Percentiles rank a stretch among this genome's conserved stretches.
These are phyloP conservation scores for Xenops minutus DNA, from an alignment of 2,797 vertebrate species.

Conservation along the genomic window DNA sequence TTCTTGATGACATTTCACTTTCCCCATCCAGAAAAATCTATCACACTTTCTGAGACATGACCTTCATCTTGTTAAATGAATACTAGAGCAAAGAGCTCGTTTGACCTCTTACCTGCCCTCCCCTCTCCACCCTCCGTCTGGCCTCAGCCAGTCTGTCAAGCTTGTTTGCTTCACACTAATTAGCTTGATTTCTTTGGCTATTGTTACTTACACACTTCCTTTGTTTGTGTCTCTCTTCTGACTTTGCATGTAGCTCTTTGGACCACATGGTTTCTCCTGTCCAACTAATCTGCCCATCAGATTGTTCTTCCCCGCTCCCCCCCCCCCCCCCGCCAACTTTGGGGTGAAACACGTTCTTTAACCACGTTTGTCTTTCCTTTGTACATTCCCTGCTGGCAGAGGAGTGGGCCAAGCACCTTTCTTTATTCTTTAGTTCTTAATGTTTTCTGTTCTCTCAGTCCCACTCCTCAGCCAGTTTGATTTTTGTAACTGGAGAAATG, in stretches of 20 bases:
- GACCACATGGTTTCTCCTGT: background rate
- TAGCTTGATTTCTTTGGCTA: constrained; percentile 29
- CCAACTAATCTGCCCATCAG: background rate
- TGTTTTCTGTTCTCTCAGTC: background rate
- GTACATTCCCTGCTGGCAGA: background rate
- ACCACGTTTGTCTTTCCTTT: background rate
- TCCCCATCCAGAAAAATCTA: constrained; percentile 60
- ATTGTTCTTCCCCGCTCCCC: background rate
- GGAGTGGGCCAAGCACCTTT: accelerated
- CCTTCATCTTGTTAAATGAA: constrained; percentile 69
- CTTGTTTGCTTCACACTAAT: constrained; percentile 42
- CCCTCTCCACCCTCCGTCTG: background rate
- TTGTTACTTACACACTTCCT: background rate
- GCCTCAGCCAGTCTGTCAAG: constrained; percentile 1
- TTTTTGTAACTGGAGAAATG: constrained; percentile 12
- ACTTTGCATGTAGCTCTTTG: background rate
- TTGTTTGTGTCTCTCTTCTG: background rate
- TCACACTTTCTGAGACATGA: constrained; percentile 56
- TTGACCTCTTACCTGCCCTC: constrained; percentile 60
- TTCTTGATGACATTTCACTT: constrained; percentile 65
- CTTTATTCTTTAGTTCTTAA: background rate
- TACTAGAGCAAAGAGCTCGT: constrained; percentile 38
- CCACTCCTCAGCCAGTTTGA: background rate
- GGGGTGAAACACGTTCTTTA: background rate
- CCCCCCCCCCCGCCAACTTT: background rate